Conservation (phyloP, 2,888 invertebrate genomes). For the Andrena minutula region DNA sequence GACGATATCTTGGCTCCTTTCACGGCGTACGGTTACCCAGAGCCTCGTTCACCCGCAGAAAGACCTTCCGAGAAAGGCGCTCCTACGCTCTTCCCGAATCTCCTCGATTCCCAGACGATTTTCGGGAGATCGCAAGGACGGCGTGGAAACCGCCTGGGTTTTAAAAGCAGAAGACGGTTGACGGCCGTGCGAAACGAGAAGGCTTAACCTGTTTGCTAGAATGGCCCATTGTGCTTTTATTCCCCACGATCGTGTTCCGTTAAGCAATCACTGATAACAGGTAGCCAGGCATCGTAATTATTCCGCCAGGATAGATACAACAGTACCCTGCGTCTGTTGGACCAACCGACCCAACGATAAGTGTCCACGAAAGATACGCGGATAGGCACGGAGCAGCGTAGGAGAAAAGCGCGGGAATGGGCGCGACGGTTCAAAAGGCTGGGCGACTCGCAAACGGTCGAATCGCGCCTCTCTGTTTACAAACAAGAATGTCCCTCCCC, state of each 20-base stretch:
- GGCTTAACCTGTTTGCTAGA: too few relatives aligned
- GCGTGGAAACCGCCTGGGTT: neutral
- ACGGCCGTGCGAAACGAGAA: neutral
- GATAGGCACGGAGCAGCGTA: too few relatives aligned
- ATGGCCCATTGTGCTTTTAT: too few relatives aligned
- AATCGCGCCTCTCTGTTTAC: slow-evolving; percentile 77
- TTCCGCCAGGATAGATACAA: too few relatives aligned
- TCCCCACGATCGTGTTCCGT: too few relatives aligned
- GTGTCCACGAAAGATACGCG: too few relatives aligned
- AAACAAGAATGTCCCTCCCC: slow-evolving; percentile 74
- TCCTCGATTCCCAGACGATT: neutral
- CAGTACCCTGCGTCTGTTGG: too few relatives aligned
- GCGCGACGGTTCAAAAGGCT: too few relatives aligned
- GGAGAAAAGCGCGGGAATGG: too few relatives aligned
- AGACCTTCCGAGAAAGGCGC: slow-evolving; percentile 8
- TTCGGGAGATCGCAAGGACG: neutral
- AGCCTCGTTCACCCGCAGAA: neutral
- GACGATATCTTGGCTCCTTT: slow-evolving; percentile 9
- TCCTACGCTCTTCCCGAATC: neutral
- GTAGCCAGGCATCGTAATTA: too few relatives aligned
- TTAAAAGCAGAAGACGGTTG: neutral
- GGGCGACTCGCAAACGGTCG: neutral
- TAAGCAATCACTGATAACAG: too few relatives aligned
- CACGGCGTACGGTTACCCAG: neutral
- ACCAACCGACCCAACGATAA: too few relatives aligned